Evolutionary conservation across 1,140 invertebrate species (phyloP).

Genomic region (Drosophila gunungcola): DNA sequence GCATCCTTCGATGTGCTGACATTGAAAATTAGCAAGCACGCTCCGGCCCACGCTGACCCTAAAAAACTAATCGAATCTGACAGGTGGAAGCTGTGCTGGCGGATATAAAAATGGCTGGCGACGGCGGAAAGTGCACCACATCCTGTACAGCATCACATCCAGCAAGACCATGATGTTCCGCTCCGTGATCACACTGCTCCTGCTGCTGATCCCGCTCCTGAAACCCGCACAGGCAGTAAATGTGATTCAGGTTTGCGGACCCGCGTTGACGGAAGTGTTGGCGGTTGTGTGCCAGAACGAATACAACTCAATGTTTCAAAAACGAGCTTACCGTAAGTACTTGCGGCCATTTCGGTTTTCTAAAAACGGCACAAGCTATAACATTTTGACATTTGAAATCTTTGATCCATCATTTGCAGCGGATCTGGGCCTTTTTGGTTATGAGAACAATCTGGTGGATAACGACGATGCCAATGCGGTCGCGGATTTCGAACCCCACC

Average conservation of each 20-base stretch:
- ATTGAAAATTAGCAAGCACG: conserved; percentile 32
- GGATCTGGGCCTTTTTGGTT: conserved; percentile 58
- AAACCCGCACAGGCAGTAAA: conserved; percentile 1
- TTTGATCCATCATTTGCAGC: conserved; percentile 27
- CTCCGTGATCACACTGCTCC: conserved; percentile 16
- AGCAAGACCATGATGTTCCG: conserved; percentile 26
- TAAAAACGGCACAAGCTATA: background rate
- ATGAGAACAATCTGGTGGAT: conserved; percentile 44
- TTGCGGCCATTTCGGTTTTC: background rate
- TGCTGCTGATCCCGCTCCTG: conserved; percentile 29
- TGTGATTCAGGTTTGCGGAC: conserved; percentile 21
- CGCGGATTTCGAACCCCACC: background rate
- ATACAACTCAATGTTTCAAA: conserved; percentile 8
- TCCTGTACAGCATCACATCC: conserved; percentile 20
- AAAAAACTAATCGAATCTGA: conserved; percentile 54
- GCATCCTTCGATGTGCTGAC: conserved; percentile 17
- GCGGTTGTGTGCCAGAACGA: conserved; percentile 12
- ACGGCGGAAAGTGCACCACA: conserved; percentile 37
- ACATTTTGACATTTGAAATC: background rate
- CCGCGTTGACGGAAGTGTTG: conserved; percentile 16
- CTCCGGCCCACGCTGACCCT: conserved; percentile 33
- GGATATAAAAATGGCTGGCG: conserved; percentile 53
- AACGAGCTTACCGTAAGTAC: conserved; percentile 52
- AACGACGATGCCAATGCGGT: background rate
- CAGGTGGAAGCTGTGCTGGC: conserved; percentile 20